These are phyloP conservation scores for Dendrocopos noguchii DNA, from an alignment of 2,113 vertebrate species.

Conservation along the genomic window DNA sequence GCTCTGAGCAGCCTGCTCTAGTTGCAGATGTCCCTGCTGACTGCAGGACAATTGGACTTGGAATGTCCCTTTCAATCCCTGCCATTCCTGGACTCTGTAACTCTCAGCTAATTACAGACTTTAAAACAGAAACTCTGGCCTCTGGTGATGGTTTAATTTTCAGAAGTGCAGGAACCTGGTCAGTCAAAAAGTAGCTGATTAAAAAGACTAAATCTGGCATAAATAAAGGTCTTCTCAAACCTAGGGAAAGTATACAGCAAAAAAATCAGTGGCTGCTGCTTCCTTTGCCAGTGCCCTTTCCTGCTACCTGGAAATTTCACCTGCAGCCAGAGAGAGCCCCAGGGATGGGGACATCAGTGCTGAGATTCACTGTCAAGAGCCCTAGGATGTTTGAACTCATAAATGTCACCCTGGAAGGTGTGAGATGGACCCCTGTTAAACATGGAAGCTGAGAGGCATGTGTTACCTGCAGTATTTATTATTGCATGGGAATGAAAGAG, in stretches of 20 bases:
- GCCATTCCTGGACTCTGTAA: neutral
- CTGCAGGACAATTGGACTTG: too few relatives aligned
- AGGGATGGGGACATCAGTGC: fast-evolving
- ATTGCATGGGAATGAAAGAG: neutral
- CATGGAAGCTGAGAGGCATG: fast-evolving
- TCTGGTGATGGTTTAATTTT: neutral
- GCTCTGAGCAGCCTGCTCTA: too few relatives aligned
- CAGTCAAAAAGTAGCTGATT: neutral
- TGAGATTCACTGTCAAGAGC: neutral
- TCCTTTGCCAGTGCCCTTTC: neutral
- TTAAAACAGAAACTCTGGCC: neutral
- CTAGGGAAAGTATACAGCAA: neutral
- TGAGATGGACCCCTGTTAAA: neutral
- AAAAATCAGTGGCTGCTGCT: neutral
- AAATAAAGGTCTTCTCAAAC: neutral
- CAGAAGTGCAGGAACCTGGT: neutral
- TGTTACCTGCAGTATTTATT: neutral
- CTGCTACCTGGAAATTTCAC: neutral
- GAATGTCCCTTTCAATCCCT: too few relatives aligned
- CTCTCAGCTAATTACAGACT: neutral
- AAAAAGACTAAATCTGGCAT: neutral
- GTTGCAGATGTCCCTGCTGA: too few relatives aligned
- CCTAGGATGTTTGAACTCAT: fast-evolving
- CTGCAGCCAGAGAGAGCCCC: neutral
- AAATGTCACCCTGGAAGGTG: neutral